Percentiles rank a stretch among this genome's conserved stretches.
phyloP scores from a whole-genome alignment of 1,140 invertebrate species.

The Thaumetopoea pityocampa region DNA sequence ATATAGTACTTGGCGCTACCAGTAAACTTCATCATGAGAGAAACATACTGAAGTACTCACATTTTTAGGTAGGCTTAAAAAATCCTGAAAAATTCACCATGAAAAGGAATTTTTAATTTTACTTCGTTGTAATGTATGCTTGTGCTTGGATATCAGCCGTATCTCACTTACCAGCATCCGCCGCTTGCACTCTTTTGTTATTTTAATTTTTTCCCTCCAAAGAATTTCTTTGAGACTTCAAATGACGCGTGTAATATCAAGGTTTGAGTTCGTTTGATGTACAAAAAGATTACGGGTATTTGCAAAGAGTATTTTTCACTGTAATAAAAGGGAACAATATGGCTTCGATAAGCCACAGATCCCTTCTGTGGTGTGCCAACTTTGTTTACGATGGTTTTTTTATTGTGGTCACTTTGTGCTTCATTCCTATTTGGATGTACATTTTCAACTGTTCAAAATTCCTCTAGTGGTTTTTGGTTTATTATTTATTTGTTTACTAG shows the following conservation, averaged over 20 bases:
- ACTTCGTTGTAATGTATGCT: conserved; percentile 22
- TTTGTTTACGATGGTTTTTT: conserved; percentile 28
- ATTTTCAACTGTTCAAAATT: no score
- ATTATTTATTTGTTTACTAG: no score
- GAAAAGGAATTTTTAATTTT: conserved; percentile 60
- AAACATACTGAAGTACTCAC: no score
- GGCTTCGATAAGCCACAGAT: conserved; percentile 42
- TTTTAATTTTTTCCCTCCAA: conserved; percentile 67
- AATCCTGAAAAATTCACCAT: conserved; percentile 15
- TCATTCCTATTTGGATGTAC: no score
- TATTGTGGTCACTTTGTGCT: conserved; percentile 27
- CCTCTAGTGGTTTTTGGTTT: no score
- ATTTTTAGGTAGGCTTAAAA: no score
- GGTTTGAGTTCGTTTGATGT: conserved; percentile 67
- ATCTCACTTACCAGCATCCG: conserved; percentile 27
- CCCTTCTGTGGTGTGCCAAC: conserved; percentile 46
- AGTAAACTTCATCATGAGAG: no score
- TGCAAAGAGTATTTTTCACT: conserved; percentile 63
- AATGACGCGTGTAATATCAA: conserved; percentile 73
- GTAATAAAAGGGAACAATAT: conserved; percentile 47
- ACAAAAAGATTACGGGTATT: conserved; percentile 65
- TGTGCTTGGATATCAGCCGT: conserved; percentile 15
- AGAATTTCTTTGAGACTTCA: conserved; percentile 73
- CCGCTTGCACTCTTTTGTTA: conserved; percentile 58
- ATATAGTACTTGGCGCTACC: no score